phyloP scores from a whole-genome alignment of 2,797 vertebrate species.

The Hylomyscus alleni region DNA sequence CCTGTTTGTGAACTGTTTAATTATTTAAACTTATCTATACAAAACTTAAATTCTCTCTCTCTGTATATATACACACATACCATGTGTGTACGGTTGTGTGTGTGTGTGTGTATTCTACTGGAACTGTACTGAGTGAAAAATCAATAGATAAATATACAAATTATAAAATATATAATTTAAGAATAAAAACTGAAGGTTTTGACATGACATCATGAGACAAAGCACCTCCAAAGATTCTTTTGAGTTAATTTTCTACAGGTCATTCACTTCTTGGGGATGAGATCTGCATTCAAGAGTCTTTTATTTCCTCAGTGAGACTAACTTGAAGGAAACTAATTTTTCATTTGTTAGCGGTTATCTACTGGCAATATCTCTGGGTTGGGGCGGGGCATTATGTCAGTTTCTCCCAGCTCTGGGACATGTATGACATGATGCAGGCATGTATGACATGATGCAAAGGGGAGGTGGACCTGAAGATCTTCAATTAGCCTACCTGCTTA shows the following conservation, averaged over 20 bases:
- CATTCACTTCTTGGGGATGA: not conserved
- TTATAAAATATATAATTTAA: not conserved
- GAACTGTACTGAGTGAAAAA: not conserved
- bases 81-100: no score
- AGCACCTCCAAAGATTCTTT: not conserved
- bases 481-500: not conserved
- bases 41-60: not conserved
- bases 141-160: not conserved
- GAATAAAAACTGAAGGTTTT: not conserved
- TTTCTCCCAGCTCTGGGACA: not conserved
- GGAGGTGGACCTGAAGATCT: not conserved
- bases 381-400: not conserved
- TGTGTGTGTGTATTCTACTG: not conserved
- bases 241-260: not conserved
- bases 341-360: not conserved
- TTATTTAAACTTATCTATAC: constrained; percentile 47
- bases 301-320: not conserved
- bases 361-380: not conserved
- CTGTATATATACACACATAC: no score
- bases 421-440: not conserved
- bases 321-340: not conserved
- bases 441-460: not conserved
- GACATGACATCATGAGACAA: not conserved
- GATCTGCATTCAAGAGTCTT: not conserved
- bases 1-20: constrained; percentile 35